Evolutionary conservation across 2,888 invertebrate species (phyloP).

Genomic region (Candidula unifasciata): DNA sequence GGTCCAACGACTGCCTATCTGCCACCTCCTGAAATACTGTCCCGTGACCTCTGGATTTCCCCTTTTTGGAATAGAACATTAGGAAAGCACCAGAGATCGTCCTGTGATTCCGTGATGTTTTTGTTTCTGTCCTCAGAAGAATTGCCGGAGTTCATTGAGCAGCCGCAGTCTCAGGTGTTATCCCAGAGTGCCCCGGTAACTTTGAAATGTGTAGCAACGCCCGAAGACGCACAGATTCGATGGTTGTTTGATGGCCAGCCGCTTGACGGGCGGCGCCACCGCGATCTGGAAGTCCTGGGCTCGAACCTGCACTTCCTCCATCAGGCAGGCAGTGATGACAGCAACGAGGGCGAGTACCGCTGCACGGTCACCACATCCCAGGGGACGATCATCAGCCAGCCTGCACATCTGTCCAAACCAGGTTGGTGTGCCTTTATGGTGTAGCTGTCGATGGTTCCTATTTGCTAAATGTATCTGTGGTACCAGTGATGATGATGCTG

Average conservation of each 20-base stretch:
- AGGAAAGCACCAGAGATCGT: no score
- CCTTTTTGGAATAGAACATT: no score
- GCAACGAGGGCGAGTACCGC: slow-evolving; percentile 49
- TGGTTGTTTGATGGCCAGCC: slow-evolving; percentile 52
- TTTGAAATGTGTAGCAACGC: slow-evolving; percentile 39
- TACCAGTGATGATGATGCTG: no score
- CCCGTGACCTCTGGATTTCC: no score
- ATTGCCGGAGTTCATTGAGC: slow-evolving; percentile 38
- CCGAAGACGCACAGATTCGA: slow-evolving; percentile 37
- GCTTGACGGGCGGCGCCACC: slow-evolving; percentile 42
- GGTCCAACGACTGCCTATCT: no score
- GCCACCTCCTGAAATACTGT: no score
- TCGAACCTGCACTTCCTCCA: slow-evolving; percentile 39
- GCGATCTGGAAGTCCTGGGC: slow-evolving; percentile 4
- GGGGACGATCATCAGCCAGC: slow-evolving; percentile 48
- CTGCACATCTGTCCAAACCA: slow-evolving; percentile 47
- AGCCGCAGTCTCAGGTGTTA: slow-evolving; percentile 42
- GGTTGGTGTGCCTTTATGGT: slow-evolving; percentile 35
- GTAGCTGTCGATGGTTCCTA: no score
- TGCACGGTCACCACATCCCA: slow-evolving; percentile 44
- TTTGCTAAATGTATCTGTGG: no score
- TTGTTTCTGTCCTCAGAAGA: slow-evolving; percentile 37
- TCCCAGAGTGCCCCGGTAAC: slow-evolving; percentile 32
- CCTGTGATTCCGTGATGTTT: no score
- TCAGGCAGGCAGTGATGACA: neutral